Base-by-base conservation (phyloP, 2,888 invertebrate species). In the Galerucella calmariensis region DNA sequence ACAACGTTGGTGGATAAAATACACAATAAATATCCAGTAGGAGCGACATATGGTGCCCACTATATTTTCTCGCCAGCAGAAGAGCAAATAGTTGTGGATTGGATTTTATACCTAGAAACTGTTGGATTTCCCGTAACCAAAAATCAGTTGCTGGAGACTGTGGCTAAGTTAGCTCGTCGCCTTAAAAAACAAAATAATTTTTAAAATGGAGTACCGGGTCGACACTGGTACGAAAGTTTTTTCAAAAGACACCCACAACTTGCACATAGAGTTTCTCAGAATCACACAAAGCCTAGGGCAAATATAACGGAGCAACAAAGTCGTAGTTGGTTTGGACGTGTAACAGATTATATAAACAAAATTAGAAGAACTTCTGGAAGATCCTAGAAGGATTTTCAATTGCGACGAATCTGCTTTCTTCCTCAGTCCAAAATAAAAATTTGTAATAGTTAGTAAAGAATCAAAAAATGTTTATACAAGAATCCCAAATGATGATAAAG, bases 361-460 rank as follows among this genome's bases (percentile, higher is more conserved):
- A n/a, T 56, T 56, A 9, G 58, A 58, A 0, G 58, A 58, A 20
- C 4, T 58, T 20, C 20, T 58, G 20, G 20, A 58, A 24, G 58
- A 58, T 58, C 20, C 58, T 20, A n/a, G 56, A 56, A 56, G 59
- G 59, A 59, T 59, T 59, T 59, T 59, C 14, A 59, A 59, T 59
- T 59, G 12, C 4, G 27, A 59, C 59, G 59, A 59, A 27, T 27
- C 12, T 59, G 59, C 20, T 27, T 59, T 59, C 27, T 59, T 27
- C 27, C 27, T 59, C 12, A 59, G 12, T 27, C 59, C 59, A 27
- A 59, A 58, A 58, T 20, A 58, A 58, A 56, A 58, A 59, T 59
- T 27, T 24, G 24, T 59, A 27, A 59, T 59, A 24, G 59, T 58
- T 2, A 58, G 2, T 27, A 59, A 6, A 59, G 12, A 14, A 27